Evolutionary conservation across 2,113 vertebrate species (phyloP).

Genomic region (Copsychus sechellarum): DNA sequence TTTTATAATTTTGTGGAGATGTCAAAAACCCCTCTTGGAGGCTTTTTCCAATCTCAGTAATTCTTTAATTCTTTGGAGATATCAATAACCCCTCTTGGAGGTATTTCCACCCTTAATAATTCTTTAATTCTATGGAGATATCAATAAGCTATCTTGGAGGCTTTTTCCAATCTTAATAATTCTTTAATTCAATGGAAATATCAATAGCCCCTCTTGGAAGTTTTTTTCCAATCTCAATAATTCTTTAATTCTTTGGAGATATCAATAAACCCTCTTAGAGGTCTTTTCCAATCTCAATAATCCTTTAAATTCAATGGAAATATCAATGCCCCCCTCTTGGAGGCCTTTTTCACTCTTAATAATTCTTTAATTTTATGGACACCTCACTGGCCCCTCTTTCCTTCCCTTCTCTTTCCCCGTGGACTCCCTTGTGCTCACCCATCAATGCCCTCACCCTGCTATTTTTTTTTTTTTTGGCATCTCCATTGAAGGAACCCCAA

Average conservation of each 20-base stretch:
- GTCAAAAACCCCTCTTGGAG: background rate
- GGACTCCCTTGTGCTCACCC: background rate
- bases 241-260: rapidly evolving
- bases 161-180: background rate
- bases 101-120: background rate
- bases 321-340: background rate
- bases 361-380: background rate
- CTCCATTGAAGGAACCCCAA: background rate
- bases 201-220: background rate
- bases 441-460: background rate
- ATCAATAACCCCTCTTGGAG: background rate
- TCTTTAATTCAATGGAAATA: too few species aligned
- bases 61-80: too few species aligned
- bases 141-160: background rate
- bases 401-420: rapidly evolving
- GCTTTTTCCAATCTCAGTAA: background rate
- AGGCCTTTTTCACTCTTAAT: background rate
- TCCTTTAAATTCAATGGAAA: background rate
- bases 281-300: rapidly evolving
- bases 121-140: background rate
- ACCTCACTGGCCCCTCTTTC: background rate
- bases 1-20: background rate
- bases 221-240: background rate
- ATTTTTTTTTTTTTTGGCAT: too few species aligned
- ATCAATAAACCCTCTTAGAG: background rate